Base-by-base conservation (phyloP, 2,888 invertebrate species). In the Lasioglossum lativentre region DNA sequence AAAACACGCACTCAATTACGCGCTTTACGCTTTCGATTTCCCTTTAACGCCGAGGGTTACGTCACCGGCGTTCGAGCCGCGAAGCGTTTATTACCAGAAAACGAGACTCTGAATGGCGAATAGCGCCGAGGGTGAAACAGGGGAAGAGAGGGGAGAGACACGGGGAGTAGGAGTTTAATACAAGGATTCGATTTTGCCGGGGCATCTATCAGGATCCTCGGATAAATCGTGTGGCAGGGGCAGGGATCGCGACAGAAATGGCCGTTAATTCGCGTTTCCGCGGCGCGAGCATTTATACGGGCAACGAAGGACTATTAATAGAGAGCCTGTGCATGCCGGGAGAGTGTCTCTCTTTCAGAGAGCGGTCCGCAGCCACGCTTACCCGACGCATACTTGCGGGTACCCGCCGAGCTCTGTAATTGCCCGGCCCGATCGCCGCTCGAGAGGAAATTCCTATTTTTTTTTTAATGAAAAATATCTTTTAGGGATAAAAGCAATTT, bases 241-340 rank as follows among this genome's bases (percentile, higher is more conserved):
- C 78, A 87, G 82, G 82, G 80, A 75, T 87, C 83, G 70, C 47
- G 80, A 78, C 79, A 81, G 85, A 86, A 85, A 84, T 81, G 85
- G 72, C 76, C 73, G 85, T 90, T 90, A 90, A 90, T 90, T 88
- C 87, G 78, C 86, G 80, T 87, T 85, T 88, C 73, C 78, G 74
- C 42, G 78, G 59, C 74, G 83, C 79, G 87, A 86, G 83, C 77
- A 81, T 38, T 86, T 89, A 83, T 85, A 74, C 82, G 83, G 66
- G 70, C 82, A 90, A 88, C 87, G 90, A 87, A 87, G 80, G 83
- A 78, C 86, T 90, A 91, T 92, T 91, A 91, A 90, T 90, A 89
- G 88, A 85, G 85, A 82, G 83, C 78, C 52, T 72, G 85, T 63
- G 86, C 89, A 85, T 82, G 85, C 88, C 81, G 84, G 86, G 83